Conservation (phyloP, 1,140 invertebrate species). For the Zophobas atratus region DNA sequence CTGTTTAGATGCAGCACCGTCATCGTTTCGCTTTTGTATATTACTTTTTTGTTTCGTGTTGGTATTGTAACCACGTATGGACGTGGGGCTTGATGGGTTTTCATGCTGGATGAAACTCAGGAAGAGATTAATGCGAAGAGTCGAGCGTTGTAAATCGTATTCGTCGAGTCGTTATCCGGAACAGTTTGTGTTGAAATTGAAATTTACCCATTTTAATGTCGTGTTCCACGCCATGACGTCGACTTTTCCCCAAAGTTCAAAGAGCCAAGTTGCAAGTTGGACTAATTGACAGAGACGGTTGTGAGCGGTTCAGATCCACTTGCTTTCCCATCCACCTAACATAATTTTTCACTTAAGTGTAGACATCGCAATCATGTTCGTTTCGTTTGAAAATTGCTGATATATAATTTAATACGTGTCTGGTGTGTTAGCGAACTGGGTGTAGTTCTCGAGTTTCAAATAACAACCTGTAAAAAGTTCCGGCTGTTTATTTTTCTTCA, state of each 20-base stretch:
- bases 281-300: neutral
- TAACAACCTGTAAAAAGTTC: conserved; percentile 6
- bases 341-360: too few relatives aligned
- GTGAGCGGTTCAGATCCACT: too few relatives aligned
- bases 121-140: conserved; percentile 35
- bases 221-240: conserved; percentile 18
- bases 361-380: too few relatives aligned
- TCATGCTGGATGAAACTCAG: conserved; percentile 40
- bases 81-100: conserved; percentile 42
- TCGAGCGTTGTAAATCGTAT: conserved; percentile 32
- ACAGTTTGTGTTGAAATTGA: conserved; percentile 40
- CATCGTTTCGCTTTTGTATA: conserved; percentile 39
- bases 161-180: conserved; percentile 28
- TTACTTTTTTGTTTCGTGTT: conserved; percentile 43
- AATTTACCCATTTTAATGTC: conserved; percentile 29
- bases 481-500: conserved; percentile 17
- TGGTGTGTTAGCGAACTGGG: neutral
- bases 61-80: conserved; percentile 42
- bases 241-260: neutral
- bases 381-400: too few relatives aligned
- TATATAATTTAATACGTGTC: neutral
- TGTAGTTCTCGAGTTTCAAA: conserved; percentile 6
- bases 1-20: conserved; percentile 39
- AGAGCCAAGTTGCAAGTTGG: neutral
- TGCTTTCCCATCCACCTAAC: too few relatives aligned